Conservation (phyloP, 2,113 vertebrate genomes). For the Electrona antarctica region DNA sequence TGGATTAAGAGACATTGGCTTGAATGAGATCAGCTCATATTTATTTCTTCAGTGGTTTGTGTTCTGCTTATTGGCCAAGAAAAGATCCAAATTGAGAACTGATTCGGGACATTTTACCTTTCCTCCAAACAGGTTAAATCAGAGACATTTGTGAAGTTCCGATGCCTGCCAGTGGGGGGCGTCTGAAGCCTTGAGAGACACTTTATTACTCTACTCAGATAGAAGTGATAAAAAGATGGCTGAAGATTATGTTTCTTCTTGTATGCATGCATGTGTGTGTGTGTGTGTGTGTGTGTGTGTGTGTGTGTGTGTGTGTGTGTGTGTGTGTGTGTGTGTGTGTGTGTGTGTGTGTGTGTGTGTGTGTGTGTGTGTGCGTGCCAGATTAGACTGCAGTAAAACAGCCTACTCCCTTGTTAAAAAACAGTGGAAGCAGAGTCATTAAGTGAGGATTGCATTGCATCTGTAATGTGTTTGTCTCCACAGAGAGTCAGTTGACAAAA, state of each 20-base stretch:
- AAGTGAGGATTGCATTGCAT: slow-evolving; percentile 35
- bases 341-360: neutral
- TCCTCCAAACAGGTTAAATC: neutral
- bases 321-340: neutral
- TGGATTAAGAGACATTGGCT: too few relatives aligned
- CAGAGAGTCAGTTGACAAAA: slow-evolving; percentile 38
- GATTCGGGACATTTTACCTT: too few relatives aligned
- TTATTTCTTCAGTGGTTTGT: neutral
- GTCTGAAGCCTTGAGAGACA: slow-evolving; percentile 26
- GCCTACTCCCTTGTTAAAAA: slow-evolving; percentile 49
- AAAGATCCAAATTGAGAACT: neutral
- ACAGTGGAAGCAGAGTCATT: slow-evolving; percentile 47
- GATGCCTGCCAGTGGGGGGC: slow-evolving; percentile 58
- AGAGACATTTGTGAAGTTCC: neutral
- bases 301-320: slow-evolving; percentile 15
- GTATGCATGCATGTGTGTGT: neutral
- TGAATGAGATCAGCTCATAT: neutral
- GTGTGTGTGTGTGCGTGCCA: slow-evolving; percentile 5
- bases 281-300: neutral
- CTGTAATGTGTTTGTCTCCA: slow-evolving; percentile 13
- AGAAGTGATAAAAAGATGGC: neutral
- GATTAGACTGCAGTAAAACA: slow-evolving; percentile 41
- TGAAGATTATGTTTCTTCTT: slow-evolving; percentile 22
- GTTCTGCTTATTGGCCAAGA: neutral
- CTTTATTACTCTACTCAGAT: slow-evolving; percentile 17